Evolutionary conservation across 2,797 vertebrate species (phyloP).

Genomic region (Brachymystax lenok): DNA sequence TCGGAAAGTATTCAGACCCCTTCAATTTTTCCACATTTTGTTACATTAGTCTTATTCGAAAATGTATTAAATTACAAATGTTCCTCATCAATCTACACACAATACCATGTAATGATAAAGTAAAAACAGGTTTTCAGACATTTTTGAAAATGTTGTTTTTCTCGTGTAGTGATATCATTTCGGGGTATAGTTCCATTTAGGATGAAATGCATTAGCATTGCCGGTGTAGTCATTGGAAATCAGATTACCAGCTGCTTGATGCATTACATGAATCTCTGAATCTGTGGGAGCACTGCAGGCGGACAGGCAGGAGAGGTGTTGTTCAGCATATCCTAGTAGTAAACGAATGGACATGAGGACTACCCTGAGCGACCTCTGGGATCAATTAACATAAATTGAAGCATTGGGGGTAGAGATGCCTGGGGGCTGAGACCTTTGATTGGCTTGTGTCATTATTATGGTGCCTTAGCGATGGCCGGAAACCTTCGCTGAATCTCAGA

Average conservation of each 20-base stretch:
- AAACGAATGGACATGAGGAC: neutral
- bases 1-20: no score
- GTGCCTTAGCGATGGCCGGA: neutral
- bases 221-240: neutral
- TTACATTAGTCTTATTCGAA: no score
- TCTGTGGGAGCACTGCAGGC: neutral
- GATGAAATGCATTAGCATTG: neutral
- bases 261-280: neutral
- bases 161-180: no score
- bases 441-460: neutral
- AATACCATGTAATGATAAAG: no score
- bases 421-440: neutral
- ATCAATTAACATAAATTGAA: constrained; percentile 14
- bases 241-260: constrained; percentile 2
- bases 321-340: neutral
- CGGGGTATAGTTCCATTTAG: neutral
- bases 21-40: no score
- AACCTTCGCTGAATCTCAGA: neutral
- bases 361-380: constrained; percentile 6
- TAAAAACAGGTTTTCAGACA: no score
- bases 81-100: no score
- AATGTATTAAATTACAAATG: no score
- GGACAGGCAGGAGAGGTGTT: neutral
- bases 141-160: no score
- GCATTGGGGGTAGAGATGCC: neutral